Evolutionary conservation across 2,888 invertebrate genomes (phyloP), one percentile per base, ranked within the genome.

Genomic region (Cryptus armator): DNA sequence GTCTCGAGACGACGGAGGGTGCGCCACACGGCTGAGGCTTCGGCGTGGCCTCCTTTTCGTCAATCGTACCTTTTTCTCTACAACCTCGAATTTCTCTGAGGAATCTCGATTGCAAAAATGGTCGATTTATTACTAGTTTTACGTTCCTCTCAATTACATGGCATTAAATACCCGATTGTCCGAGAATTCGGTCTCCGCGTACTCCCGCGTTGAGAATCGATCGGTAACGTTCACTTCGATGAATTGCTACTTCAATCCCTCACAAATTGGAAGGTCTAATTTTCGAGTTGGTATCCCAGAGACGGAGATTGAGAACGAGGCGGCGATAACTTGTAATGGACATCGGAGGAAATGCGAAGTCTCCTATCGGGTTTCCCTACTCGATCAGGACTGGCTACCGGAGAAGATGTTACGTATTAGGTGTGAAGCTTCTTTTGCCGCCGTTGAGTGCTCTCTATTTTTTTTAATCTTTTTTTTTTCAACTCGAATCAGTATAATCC

Each of bases 291-390:
- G 7, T 70, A 37, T 37, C 37, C 37, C 12, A 48, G 4, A 37
- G 10, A 48, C 29, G 37, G 14, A 48, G 24, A 5, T 56, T 9
- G 37, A 14, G 29, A 37, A 44, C 46, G 29, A 2, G 59, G 59
- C 62, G 64, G 71, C n/a, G 51, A 64, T 71, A 51, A 71, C 29
- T 71, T 51, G 37, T 79, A 71, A 64, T 62, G 66, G 51, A 66
- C 24, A 51, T 44, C 12, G 48, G 44, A 62, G 19, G 29, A 68
- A 68, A 46, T 59, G 32, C 29, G 59, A 4, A 64, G 2, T 79
- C 53, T 37, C 44, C 64, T 80, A 66, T 53, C 6, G 48, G 51
- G 62, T 44, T 43, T 53, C 51, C n/a, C 29, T 16, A 66, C 12
- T 72, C 66, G 51, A 53, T 14, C 29, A 7, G 44, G 44, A 51